Base-by-base conservation (phyloP, 2,797 vertebrate genomes). In the Myotis findleyi region DNA sequence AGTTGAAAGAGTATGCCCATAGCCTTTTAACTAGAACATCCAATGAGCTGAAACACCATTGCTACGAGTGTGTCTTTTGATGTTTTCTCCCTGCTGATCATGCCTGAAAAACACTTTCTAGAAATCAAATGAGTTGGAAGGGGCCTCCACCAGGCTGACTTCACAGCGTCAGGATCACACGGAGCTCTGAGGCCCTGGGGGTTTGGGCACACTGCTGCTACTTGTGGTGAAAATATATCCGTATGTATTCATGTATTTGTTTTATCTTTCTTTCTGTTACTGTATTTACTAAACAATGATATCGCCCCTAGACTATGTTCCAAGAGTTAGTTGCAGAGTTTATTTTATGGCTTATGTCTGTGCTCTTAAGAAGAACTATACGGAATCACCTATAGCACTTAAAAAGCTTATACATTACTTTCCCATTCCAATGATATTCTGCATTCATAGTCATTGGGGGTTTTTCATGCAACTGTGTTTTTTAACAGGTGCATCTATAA, bases 191-290 rank as follows among this genome's bases (percentile, higher is more conserved):
- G 76, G 64, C 8, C 8, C 68, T 41, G 38, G 20, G 16, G 6
- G 0, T 8, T 73, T 72, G 30, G 73, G 38, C 33, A 55, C 3
- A 0, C 4, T 11, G 25, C 16, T 25, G 47, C 7, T 53, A 27
- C 36, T 18, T 87, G 62, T 72, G 64, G 75, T 11, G 3, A 51
- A 72, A 68, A 27, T 27, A 38, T 25, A 91, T 82, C 66, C 88
- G 68, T 93, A 86, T 89, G 80, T 80, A 84, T 75, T 92, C 14
- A 79, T 12, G 21, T 11, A 57, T 89, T 62, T 91, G 64, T 89
- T 96, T 83, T 62, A 87, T 94, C 47, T 92, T 77, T 88, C 57
- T 84, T 84, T 47, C 57, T 91, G 64, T 80, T 87, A 53, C 41
- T 75, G 1, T 51, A 53, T 71, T 53, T 87, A 25, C 23, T 89